Evolutionary conservation across 2,888 invertebrate genomes (phyloP), one percentile per base, ranked within the genome.

Genomic region (Melieria picta): DNA sequence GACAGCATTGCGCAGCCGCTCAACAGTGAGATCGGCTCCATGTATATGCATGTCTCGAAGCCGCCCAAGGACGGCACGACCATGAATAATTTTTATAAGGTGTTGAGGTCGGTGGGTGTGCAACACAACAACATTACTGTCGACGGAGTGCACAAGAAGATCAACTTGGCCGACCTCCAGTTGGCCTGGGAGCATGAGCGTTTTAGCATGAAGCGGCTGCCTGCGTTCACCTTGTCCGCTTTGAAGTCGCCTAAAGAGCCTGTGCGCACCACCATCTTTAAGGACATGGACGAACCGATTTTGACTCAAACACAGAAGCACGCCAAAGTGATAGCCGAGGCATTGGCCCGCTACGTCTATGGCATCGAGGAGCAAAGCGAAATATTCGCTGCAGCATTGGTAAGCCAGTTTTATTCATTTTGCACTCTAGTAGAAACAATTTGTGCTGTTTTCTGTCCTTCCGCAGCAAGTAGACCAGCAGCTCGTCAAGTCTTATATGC

Each of bases 131-230:
- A 88, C 1, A 85, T 89, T 0, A 88, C 87, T 5, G 88, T 93
- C 10, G 91, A 93, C 74, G 90, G 94, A 61, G 90, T 92, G 7
- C 97, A 98, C 82, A 98, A 98, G 88, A 99, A 99, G 89, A 99
- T 99, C 79, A 98, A 98, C 88, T 88, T 99, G 69, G 97, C 96
- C 0, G 97, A 98, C 67, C 94, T 95, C 78, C 90, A 93, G 69
- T 87, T 98, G 46, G 94, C 97, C 0, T 99, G 99, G 99, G 98
- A 98, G 82, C 99, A 99, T 83, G 99, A 99, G 87, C 89, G 96
- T 77, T 99, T 94, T 88, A 97, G 97, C 85, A 96, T 99, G 79
- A 90, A 95, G 76, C 89, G 97, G 76, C 90, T 98, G 80, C 93
- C 97, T 0, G 97, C 97, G 0, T 95, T 98, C 83, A 98, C 98